Conservation (phyloP, 2,113 vertebrate species). For the Pseudonaja textilis region DNA sequence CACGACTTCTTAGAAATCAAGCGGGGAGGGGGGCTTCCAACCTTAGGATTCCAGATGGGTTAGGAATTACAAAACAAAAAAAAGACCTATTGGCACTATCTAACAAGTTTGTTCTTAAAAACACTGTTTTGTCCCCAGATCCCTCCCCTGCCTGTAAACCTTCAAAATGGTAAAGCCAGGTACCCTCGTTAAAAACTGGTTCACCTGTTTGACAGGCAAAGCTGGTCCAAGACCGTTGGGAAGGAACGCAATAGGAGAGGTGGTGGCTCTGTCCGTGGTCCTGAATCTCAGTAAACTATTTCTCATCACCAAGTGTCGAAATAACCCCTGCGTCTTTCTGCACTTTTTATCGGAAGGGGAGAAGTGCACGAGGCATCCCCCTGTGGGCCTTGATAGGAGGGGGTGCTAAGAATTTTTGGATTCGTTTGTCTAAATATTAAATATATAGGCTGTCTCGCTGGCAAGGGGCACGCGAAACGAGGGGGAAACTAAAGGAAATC, state of each 20-base stretch:
- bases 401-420: not conserved
- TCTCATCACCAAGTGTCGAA: conserved; percentile 66
- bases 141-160: conserved; percentile 53
- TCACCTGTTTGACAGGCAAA: conserved; percentile 63
- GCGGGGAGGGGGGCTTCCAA: not conserved
- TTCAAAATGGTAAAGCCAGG: conserved; percentile 62
- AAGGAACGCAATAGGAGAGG: conserved; percentile 72
- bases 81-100: conserved; percentile 38
- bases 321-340: conserved; percentile 65
- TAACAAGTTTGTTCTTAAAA: conserved; percentile 48
- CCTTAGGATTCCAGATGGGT: conserved; percentile 18
- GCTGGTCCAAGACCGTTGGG: conserved; percentile 60
- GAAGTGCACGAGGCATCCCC: rapidly evolving
- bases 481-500: conserved; percentile 30
- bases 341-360: conserved; percentile 58
- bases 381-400: not conserved
- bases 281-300: conserved; percentile 75
- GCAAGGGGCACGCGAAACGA: not conserved
- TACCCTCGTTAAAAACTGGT: conserved; percentile 66
- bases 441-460: not conserved
- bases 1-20: not conserved
- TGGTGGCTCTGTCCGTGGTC: conserved; percentile 70
- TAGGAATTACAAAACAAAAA: conserved; percentile 4
- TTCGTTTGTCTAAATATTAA: not conserved
- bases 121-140: conserved; percentile 22